These are phyloP conservation scores for Caenorhabditis tropicalis DNA, from an alignment of 1,140 invertebrate species.

Conservation along the genomic window DNA sequence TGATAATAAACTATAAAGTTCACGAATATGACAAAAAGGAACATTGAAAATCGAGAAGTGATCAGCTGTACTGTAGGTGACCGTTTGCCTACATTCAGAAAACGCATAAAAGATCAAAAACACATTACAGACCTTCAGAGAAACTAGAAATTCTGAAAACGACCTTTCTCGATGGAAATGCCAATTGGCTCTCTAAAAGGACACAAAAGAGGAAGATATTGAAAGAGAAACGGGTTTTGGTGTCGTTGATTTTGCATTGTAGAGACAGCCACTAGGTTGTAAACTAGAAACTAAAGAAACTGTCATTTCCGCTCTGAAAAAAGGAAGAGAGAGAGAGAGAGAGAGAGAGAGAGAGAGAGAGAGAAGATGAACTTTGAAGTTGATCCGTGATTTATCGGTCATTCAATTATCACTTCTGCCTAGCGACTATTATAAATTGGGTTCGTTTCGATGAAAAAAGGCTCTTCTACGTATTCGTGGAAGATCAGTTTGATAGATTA, in stretches of 20 bases:
- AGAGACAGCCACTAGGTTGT: not conserved
- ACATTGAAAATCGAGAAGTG: too few relatives aligned
- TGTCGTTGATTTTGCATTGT: not conserved
- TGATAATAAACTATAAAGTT: too few relatives aligned
- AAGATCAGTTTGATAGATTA: too few relatives aligned
- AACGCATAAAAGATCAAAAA: too few relatives aligned
- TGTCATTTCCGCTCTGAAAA: conserved; percentile 27
- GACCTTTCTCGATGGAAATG: conserved; percentile 29
- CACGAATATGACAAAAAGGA: too few relatives aligned
- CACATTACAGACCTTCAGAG: too few relatives aligned
- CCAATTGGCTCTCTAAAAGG: conserved; percentile 16
- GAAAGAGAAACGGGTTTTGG: conserved; percentile 21
- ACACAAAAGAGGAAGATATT: conserved; percentile 2
- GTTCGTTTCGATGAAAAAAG: too few relatives aligned
- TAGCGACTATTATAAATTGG: too few relatives aligned
- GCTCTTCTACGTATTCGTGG: too few relatives aligned
- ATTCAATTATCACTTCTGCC: not conserved
- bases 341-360: not conserved
- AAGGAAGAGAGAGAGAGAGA: not conserved
- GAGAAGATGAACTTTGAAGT: not conserved
- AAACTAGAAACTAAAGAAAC: conserved; percentile 21
- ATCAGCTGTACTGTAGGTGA: too few relatives aligned
- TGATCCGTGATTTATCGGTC: not conserved
- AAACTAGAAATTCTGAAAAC: conserved; percentile 8
- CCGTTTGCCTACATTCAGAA: too few relatives aligned